Evolutionary conservation across 2,113 vertebrate species (phyloP).

Genomic region (Numida meleagris): DNA sequence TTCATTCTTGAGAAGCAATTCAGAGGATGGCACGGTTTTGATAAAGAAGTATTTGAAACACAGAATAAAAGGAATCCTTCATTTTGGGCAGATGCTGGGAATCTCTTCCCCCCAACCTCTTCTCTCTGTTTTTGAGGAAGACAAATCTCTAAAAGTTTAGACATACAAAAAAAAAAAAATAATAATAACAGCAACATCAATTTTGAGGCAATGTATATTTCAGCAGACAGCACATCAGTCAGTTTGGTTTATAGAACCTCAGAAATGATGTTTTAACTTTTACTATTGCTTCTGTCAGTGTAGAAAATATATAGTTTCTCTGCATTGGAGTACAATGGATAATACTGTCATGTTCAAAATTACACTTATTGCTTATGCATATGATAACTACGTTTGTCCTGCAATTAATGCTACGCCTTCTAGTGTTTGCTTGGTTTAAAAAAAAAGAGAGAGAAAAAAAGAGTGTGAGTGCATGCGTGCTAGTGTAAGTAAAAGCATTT

Average conservation of each 20-base stretch:
- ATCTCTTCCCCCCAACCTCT: neutral
- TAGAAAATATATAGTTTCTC: slow-evolving; percentile 15
- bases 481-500: neutral
- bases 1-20: neutral
- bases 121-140: slow-evolving; percentile 38
- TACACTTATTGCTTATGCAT: neutral
- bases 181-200: slow-evolving; percentile 51
- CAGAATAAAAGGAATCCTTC: slow-evolving; percentile 20
- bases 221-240: slow-evolving; percentile 61
- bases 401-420: neutral
- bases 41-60: slow-evolving; percentile 45
- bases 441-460: neutral
- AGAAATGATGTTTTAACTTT: slow-evolving; percentile 62
- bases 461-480: neutral
- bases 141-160: slow-evolving; percentile 30
- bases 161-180: slow-evolving; percentile 45
- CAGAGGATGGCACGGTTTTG: neutral
- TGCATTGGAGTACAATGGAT: slow-evolving; percentile 19
- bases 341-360: slow-evolving; percentile 20
- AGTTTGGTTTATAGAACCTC: slow-evolving; percentile 46
- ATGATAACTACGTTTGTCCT: neutral
- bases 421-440: neutral
- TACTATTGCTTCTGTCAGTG: slow-evolving; percentile 38
- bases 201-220: slow-evolving; percentile 50
- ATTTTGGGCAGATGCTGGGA: neutral